Evolutionary conservation across 2,113 vertebrate genomes (phyloP).

Genomic region (Dendrocopos noguchii): DNA sequence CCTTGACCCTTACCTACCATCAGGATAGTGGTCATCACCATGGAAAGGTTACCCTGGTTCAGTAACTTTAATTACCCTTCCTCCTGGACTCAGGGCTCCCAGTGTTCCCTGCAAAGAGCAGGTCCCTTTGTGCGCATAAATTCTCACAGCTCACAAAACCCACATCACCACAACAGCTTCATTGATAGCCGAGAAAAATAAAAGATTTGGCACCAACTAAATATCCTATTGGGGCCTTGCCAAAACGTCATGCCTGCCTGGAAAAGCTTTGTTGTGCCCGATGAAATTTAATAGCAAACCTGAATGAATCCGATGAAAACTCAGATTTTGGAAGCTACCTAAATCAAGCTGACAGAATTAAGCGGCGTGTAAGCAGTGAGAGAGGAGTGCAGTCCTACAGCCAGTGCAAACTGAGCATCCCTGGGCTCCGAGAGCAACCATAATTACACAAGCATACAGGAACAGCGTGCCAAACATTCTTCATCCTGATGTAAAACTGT

Average conservation of each 20-base stretch:
- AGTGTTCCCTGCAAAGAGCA: slow-evolving; percentile 83
- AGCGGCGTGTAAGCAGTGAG: background rate
- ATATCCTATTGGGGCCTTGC: slow-evolving; percentile 75
- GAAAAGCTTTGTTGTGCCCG: slow-evolving; percentile 62
- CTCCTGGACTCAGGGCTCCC: slow-evolving; percentile 76
- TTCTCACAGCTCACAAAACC: slow-evolving; percentile 85
- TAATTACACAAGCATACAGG: background rate
- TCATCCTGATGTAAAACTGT: background rate
- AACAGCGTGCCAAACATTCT: background rate
- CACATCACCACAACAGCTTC: slow-evolving; percentile 83
- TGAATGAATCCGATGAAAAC: slow-evolving; percentile 64
- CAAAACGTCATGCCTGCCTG: slow-evolving; percentile 75
- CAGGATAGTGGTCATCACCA: slow-evolving; percentile 71
- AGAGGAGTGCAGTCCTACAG: background rate
- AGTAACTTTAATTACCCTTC: slow-evolving; percentile 85
- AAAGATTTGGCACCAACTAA: slow-evolving; percentile 77
- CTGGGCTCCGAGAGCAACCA: background rate
- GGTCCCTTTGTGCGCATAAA: slow-evolving; percentile 81
- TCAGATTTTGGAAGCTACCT: slow-evolving; percentile 52
- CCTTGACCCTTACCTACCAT: slow-evolving; percentile 74
- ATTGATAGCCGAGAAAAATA: slow-evolving; percentile 82
- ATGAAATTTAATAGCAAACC: slow-evolving; percentile 74
- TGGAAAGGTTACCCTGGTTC: slow-evolving; percentile 82
- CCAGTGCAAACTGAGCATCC: background rate
- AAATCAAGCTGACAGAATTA: slow-evolving; percentile 21